A percentile compares a stretch with the other conserved stretches of the same genome.
phyloP scores from a whole-genome alignment of 2,113 vertebrate genomes.

The Elanoides forficatus region DNA sequence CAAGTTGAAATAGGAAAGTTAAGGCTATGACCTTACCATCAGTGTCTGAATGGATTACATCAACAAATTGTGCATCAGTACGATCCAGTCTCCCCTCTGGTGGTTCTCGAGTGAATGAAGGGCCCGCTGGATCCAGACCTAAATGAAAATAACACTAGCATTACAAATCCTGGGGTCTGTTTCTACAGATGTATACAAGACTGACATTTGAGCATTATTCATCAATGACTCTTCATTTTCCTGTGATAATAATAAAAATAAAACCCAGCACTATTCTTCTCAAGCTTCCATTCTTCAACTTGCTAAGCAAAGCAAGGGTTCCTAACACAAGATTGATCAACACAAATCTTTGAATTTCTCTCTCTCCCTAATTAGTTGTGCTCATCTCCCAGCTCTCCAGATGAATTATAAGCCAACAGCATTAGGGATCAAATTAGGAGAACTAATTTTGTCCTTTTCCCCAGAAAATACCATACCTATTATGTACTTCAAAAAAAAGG shows the following conservation, averaged over 20 bases:
- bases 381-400: neutral
- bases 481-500: neutral
- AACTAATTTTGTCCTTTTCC: neutral
- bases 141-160: neutral
- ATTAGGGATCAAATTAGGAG: neutral
- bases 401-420: neutral
- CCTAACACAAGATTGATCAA: neutral
- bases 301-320: neutral
- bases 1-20: neutral
- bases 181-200: neutral
- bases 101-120: slow-evolving; percentile 78
- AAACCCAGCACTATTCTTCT: neutral
- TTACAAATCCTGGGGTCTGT: neutral
- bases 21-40: slow-evolving; percentile 77
- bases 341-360: neutral
- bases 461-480: neutral
- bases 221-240: neutral
- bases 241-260: neutral
- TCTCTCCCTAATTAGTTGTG: neutral
- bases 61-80: slow-evolving; percentile 89
- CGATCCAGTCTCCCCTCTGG: slow-evolving; percentile 79
- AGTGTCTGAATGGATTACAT: slow-evolving; percentile 90
- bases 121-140: slow-evolving; percentile 95
- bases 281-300: neutral
- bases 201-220: neutral